A percentile compares a stretch with the other conserved stretches of the same genome.
Evolutionary conservation across 2,888 invertebrate genomes (phyloP).

Genomic region (Parnassius orleans): DNA sequence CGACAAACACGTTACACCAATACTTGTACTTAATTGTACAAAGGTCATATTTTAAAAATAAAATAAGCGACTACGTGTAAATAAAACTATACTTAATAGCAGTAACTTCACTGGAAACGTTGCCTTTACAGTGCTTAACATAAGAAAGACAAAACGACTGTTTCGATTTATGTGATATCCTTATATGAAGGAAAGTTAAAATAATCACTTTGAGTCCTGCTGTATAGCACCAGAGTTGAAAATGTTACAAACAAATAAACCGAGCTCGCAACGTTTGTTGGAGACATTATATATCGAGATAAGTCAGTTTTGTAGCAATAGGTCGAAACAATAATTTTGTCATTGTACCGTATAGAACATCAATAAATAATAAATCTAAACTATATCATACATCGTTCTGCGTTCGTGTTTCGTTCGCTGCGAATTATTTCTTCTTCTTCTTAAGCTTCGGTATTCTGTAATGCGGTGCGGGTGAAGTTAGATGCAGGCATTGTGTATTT

Average conservation of each 20-base stretch:
- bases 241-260: neutral
- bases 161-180: conserved; percentile 9
- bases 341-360: conserved; percentile 35
- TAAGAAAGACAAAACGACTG: conserved; percentile 26
- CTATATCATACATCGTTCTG: conserved; percentile 72
- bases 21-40: conserved; percentile 20
- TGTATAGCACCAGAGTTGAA: conserved; percentile 8
- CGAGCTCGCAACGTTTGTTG: no score
- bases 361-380: conserved; percentile 69
- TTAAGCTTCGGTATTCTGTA: conserved; percentile 78
- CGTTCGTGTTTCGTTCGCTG: conserved; percentile 62
- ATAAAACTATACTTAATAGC: conserved; percentile 18
- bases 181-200: neutral
- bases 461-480: conserved; percentile 71
- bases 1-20: conserved; percentile 5
- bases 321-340: conserved; percentile 31
- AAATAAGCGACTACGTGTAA: conserved; percentile 6
- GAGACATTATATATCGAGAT: no score
- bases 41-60: conserved; percentile 2
- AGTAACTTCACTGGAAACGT: conserved; percentile 21
- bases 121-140: conserved; percentile 25
- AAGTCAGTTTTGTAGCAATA: neutral
- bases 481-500: conserved; percentile 38
- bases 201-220: neutral
- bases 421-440: conserved; percentile 66